Conservation (phyloP, 2,113 vertebrate genomes). For the Garra rufa region DNA sequence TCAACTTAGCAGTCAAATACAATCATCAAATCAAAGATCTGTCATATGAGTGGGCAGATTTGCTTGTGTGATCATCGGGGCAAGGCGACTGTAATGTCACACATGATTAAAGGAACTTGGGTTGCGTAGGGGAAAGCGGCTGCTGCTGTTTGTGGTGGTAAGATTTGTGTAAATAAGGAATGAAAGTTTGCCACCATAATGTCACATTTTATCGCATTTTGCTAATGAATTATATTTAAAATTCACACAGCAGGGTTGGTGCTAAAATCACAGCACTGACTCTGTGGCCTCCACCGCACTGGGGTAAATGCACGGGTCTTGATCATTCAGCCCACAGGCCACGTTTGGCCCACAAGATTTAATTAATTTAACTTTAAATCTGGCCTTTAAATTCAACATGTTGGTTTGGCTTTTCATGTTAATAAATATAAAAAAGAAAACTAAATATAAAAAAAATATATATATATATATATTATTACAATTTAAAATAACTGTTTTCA, state of each 20-base stretch:
- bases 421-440: no score
- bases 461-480: no score
- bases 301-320: background rate
- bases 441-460: no score
- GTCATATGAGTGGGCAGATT: slow-evolving; percentile 4
- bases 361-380: background rate
- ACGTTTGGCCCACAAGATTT: background rate
- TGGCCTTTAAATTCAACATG: background rate
- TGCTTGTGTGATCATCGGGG: background rate
- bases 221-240: slow-evolving; percentile 23
- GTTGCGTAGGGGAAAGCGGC: background rate
- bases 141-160: slow-evolving; percentile 24
- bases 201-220: slow-evolving; percentile 36
- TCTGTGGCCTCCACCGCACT: background rate
- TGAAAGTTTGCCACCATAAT: slow-evolving; percentile 42
- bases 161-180: background rate
- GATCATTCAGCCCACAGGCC: background rate
- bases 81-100: slow-evolving; percentile 13
- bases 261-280: background rate
- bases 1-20: background rate
- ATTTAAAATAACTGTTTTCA: no score
- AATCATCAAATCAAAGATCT: slow-evolving; percentile 25
- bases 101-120: slow-evolving; percentile 4
- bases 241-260: background rate
- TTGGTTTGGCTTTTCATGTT: background rate